These are phyloP conservation scores for Geotrupes spiniger DNA, from an alignment of 2,888 invertebrate genomes.

Conservation along the genomic window DNA sequence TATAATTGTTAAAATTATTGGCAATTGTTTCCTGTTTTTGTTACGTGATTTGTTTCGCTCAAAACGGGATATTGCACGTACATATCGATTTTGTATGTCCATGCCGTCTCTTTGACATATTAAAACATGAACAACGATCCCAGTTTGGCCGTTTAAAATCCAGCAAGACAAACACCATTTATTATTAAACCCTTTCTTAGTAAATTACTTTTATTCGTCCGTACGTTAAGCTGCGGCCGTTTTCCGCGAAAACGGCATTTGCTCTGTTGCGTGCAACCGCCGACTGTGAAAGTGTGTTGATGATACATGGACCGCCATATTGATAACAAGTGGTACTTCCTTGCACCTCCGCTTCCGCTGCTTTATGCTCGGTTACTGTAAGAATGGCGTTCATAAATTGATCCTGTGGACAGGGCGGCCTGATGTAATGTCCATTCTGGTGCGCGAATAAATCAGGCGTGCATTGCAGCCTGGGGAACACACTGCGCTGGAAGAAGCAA, in stretches of 20 bases:
- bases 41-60: no score
- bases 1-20: no score
- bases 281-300: conserved; percentile 18
- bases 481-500: conserved; percentile 40
- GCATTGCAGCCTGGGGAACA: conserved; percentile 34
- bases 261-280: conserved; percentile 20
- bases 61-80: no score
- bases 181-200: no score
- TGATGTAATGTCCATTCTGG: conserved; percentile 42
- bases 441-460: conserved; percentile 40
- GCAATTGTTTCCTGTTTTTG: no score
- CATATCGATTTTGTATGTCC: no score
- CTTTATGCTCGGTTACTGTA: conserved; percentile 29
- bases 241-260: conserved; percentile 3
- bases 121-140: no score
- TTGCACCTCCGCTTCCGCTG: conserved; percentile 36
- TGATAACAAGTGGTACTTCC: conserved; percentile 38
- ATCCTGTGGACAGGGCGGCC: conserved; percentile 35
- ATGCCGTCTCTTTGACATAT: no score
- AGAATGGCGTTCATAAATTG: conserved; percentile 40
- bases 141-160: no score
- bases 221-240: no score
- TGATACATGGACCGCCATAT: conserved; percentile 30
- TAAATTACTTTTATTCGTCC: no score
- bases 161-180: no score